Evolutionary conservation across 2,888 invertebrate species (phyloP), one percentile per base, ranked within the genome.

Genomic region (Polyommatus icarus): DNA sequence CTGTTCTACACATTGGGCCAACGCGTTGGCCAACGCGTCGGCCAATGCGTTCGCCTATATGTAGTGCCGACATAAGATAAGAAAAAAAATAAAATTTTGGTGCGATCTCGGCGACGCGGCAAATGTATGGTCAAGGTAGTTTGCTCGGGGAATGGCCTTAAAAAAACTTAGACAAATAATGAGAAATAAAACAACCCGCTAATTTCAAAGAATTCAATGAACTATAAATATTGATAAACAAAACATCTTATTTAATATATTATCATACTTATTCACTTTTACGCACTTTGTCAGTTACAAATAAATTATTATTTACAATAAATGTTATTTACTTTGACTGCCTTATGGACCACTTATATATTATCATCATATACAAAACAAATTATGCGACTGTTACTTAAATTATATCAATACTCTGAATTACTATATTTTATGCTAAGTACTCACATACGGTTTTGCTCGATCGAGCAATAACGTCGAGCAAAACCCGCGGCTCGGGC

Each of bases 241-340:
- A 24, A 61, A 61, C 10, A 24, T 61, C 61, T 61, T 20, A 61
- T n/a, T n/a, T n/a, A n/a, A n/a, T n/a, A n/a, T 24, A 61, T 10
- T 54, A 54, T 54, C 54, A 54, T 54, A 54, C 54, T 18, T 18
- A 18, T 18, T 54, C 54, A 54, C 54, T 54, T 54, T 61, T 61
- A 61, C 20, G 12, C 61, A 61, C 24, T 24, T 12, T 20, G 61
- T 61, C 61, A 24, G 20, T 61, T 24, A 61, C 24, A 61, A 61
- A 61, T 24, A 61, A 61, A 61, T 61, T 24, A 61, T 61, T 61
- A 61, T 61, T 61, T 61, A 61, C 61, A 61, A 61, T 61, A 61
- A 61, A 24, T 61, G 61, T 61, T 24, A 20, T 61, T 24, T 61
- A 24, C 24, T 61, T 61, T 61, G 24, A 61, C 24, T 61, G 61